Evolutionary conservation across 2,113 vertebrate species (phyloP).

Genomic region (Corvus cornix): DNA sequence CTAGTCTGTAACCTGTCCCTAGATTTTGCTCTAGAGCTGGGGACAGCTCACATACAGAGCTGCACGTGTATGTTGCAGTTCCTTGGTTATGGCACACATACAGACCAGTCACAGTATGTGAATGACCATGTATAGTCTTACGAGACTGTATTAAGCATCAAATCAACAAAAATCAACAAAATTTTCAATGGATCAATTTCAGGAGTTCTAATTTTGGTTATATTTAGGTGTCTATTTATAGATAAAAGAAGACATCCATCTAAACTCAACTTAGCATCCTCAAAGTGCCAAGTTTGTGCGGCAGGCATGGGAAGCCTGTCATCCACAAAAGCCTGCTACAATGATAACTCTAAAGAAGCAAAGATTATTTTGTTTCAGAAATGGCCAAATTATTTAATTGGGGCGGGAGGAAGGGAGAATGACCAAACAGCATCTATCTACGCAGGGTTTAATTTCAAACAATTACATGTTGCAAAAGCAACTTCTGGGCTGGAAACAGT

Average conservation of each 20-base stretch:
- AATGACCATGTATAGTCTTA: accelerated
- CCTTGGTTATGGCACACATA: not conserved
- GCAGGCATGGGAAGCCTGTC: not conserved
- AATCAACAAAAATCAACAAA: not conserved
- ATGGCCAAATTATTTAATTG: not conserved
- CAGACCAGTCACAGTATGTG: not conserved
- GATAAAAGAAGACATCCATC: not conserved
- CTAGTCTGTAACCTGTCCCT: not conserved
- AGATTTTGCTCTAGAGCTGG: not conserved
- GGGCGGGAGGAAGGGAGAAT: not conserved
- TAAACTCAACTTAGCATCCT: not conserved
- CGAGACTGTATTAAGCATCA: not conserved
- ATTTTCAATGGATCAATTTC: not conserved
- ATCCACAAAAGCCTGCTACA: not conserved
- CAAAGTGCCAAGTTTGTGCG: not conserved
- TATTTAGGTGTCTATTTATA: not conserved
- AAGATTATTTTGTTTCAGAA: not conserved
- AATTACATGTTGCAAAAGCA: not conserved
- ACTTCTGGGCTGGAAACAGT: not conserved
- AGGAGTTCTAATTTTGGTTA: not conserved
- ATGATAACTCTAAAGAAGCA: not conserved
- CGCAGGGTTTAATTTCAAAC: not conserved
- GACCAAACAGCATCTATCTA: not conserved
- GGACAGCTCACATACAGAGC: not conserved
- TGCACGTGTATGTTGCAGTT: not conserved